Evolutionary conservation across 2,113 vertebrate genomes (phyloP).

Genomic region (Dryoscopus gambensis): DNA sequence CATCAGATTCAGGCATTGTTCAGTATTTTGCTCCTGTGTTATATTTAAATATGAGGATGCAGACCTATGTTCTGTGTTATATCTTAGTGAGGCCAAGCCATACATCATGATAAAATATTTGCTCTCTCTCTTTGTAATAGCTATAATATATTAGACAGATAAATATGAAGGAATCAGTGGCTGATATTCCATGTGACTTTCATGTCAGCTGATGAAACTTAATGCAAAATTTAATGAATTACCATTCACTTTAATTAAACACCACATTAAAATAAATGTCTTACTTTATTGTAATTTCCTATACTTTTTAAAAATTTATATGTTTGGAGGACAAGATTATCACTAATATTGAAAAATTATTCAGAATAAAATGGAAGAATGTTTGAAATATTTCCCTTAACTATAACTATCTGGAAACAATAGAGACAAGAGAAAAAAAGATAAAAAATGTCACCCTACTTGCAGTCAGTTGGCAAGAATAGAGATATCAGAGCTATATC

Average conservation of each 20-base stretch:
- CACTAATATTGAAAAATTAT: background rate
- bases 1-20: background rate
- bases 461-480: background rate
- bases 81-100: background rate
- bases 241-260: background rate
- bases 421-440: background rate
- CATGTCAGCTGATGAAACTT: background rate
- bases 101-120: background rate
- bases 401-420: background rate
- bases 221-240: background rate
- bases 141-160: background rate
- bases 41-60: background rate
- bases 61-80: background rate
- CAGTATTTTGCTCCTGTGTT: background rate
- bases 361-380: background rate
- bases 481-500: background rate
- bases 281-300: background rate
- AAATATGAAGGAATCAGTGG: background rate
- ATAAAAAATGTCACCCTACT: background rate
- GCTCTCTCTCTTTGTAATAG: background rate
- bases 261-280: background rate
- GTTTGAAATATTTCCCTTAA: background rate
- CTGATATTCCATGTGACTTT: background rate
- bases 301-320: fast-evolving
- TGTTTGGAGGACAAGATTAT: background rate